These are phyloP conservation scores for Oxytorus armatus DNA, from an alignment of 2,888 invertebrate genomes.

Conservation along the genomic window DNA sequence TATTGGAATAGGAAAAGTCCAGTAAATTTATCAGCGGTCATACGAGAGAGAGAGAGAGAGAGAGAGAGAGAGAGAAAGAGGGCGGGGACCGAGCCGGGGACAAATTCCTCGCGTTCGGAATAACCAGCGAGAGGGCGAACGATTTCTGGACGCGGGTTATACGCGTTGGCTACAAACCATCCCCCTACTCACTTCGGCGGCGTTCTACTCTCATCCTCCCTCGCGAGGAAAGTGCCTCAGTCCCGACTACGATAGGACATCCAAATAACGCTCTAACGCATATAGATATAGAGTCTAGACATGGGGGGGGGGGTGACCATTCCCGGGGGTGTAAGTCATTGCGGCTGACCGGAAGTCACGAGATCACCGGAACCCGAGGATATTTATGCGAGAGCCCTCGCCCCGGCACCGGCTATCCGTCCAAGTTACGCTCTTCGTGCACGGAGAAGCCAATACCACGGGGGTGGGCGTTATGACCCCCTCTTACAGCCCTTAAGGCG, in stretches of 20 bases:
- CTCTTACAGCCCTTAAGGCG: conserved; percentile 17
- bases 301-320: conserved; percentile 60
- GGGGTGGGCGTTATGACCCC: conserved; percentile 31
- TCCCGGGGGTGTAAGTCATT: conserved; percentile 83
- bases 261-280: conserved; percentile 10
- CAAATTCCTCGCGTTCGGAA: conserved; percentile 82
- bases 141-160: conserved; percentile 39
- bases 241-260: background rate
- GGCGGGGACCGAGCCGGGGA: conserved; percentile 76
- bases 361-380: conserved; percentile 84
- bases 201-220: conserved; percentile 25
- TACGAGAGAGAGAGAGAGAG: conserved; percentile 82
- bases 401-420: conserved; percentile 65
- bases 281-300: conserved; percentile 13
- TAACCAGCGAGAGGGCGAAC: conserved; percentile 20
- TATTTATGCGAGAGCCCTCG: conserved; percentile 82
- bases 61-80: conserved; percentile 83
- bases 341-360: conserved; percentile 84
- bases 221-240: conserved; percentile 56
- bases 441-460: conserved; percentile 44
- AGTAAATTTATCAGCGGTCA: conserved; percentile 84
- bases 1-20: conserved; percentile 72
- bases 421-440: conserved; percentile 51
- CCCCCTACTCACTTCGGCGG: conserved; percentile 60
- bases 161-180: conserved; percentile 38